Conservation (phyloP, 2,113 vertebrate genomes). For the Notechis scutatus region DNA sequence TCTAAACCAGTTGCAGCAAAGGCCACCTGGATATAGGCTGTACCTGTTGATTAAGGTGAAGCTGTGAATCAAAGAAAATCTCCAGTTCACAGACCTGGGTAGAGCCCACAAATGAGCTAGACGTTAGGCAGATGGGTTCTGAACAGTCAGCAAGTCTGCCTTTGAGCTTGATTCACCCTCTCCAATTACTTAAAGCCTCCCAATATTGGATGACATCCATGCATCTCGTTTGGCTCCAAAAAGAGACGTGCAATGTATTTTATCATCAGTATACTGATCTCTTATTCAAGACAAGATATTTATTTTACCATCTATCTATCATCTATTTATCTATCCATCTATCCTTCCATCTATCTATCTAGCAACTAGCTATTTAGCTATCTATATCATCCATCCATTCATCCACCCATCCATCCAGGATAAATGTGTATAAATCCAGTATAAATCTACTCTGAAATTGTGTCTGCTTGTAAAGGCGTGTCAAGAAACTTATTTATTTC, state of each 20-base stretch:
- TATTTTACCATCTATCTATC: neutral
- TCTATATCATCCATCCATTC: neutral
- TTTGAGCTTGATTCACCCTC: neutral
- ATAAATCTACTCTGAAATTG: neutral
- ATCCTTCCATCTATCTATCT: neutral
- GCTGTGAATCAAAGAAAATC: neutral
- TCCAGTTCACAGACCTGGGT: neutral
- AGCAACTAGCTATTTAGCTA: neutral
- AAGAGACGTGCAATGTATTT: neutral
- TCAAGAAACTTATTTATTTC: neutral
- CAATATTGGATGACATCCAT: neutral
- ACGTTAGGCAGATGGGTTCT: neutral
- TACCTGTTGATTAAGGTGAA: neutral
- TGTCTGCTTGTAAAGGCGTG: neutral
- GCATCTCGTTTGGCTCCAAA: neutral
- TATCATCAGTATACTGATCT: neutral
- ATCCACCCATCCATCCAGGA: neutral
- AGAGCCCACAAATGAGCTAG: no score
- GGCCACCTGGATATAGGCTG: neutral
- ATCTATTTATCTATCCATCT: neutral
- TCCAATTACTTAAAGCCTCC: neutral
- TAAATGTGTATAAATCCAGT: neutral
- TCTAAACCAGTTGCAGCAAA: neutral
- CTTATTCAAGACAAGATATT: neutral
- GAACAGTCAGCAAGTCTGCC: neutral